A percentile compares a stretch with the other conserved stretches of the same genome.
Evolutionary conservation across 2,888 invertebrate species (phyloP).

Genomic region (Norana najaformis): DNA sequence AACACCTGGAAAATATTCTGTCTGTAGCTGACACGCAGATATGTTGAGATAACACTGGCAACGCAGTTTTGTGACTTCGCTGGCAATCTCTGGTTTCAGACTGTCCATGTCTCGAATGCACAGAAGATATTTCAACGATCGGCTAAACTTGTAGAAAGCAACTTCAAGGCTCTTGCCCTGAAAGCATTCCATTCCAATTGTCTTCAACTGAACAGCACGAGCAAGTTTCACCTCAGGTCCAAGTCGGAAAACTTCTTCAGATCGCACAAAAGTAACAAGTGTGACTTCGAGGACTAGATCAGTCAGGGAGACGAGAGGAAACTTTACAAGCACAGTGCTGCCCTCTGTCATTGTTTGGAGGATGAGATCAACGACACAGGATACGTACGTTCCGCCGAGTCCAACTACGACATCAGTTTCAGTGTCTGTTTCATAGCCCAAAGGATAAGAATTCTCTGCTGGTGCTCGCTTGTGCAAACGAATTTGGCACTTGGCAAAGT

Average conservation of each 20-base stretch:
- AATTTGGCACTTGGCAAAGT: neutral
- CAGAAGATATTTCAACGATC: constrained; percentile 26
- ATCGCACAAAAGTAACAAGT: neutral
- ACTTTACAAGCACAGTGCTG: constrained; percentile 41
- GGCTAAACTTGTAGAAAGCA: constrained; percentile 29
- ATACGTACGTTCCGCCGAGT: neutral
- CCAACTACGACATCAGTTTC: constrained; percentile 44
- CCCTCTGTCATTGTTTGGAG: constrained; percentile 37
- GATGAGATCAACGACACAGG: constrained; percentile 6
- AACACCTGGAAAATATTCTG: constrained; percentile 72
- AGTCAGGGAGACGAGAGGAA: constrained; percentile 39
- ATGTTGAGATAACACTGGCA: constrained; percentile 44
- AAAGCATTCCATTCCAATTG: neutral
- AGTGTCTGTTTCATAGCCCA: constrained; percentile 26
- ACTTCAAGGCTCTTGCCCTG: neutral
- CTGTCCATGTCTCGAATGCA: constrained; percentile 16
- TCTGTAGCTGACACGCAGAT: constrained; percentile 66
- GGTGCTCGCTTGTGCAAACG: neutral
- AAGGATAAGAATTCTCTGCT: neutral
- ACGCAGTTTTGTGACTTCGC: constrained; percentile 32
- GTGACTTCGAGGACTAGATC: neutral
- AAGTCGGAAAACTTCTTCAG: neutral
- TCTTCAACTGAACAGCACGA: constrained; percentile 2
- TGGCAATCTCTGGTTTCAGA: neutral
- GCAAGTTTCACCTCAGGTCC: constrained; percentile 10